Conservation (phyloP, 2,113 vertebrate species). For the Halichoeres trimaculatus region DNA sequence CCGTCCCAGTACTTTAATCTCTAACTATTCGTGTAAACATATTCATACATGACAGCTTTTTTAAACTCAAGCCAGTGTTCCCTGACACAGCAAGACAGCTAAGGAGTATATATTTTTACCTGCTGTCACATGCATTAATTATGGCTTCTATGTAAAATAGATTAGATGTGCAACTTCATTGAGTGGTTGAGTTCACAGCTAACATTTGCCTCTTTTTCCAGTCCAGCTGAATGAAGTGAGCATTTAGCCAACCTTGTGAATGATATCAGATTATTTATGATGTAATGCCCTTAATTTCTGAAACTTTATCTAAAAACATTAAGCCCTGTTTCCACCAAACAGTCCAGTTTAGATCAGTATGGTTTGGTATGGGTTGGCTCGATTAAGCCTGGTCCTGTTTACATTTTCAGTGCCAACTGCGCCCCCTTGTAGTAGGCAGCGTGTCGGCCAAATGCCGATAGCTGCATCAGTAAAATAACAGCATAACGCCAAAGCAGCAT, state of each 20-base stretch:
- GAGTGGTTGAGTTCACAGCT: constrained; percentile 57
- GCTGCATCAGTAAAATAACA: too few relatives aligned
- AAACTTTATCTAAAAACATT: constrained; percentile 12
- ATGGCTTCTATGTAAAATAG: constrained; percentile 76
- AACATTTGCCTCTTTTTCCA: constrained; percentile 33
- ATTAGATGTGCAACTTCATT: constrained; percentile 69
- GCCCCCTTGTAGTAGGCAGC: too few relatives aligned
- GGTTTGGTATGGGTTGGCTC: too few relatives aligned
- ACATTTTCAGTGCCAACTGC: too few relatives aligned
- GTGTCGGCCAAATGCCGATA: too few relatives aligned
- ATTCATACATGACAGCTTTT: constrained; percentile 53
- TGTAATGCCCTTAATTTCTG: constrained; percentile 15
- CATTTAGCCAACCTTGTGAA: background rate
- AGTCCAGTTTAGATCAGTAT: too few relatives aligned
- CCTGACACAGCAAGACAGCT: constrained; percentile 44
- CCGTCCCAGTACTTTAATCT: constrained; percentile 40
- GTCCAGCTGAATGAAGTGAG: constrained; percentile 26
- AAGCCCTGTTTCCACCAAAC: too few relatives aligned
- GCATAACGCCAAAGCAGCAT: too few relatives aligned
- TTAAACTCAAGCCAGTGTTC: constrained; percentile 48
- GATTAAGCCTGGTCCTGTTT: too few relatives aligned
- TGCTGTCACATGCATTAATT: constrained; percentile 72
- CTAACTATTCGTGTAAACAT: constrained; percentile 37
- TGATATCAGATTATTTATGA: too few relatives aligned
- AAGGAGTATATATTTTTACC: constrained; percentile 62